Conservation (phyloP, 2,888 invertebrate genomes). For the Xylocampa areola region DNA sequence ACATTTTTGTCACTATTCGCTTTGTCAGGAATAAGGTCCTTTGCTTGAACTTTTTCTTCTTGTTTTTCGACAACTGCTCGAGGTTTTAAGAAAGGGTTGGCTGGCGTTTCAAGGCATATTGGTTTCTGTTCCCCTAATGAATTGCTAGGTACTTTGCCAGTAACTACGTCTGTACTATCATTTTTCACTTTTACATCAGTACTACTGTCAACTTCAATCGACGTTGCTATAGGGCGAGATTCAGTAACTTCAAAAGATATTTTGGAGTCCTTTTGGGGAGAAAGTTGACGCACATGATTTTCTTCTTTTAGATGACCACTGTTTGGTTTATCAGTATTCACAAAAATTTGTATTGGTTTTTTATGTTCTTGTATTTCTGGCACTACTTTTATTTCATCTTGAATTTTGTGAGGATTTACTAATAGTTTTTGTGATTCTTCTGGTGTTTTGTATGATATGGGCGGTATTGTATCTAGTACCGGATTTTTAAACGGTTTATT, state of each 20-base stretch:
- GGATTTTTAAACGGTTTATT: conserved; percentile 17
- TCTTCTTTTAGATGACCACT: conserved; percentile 5
- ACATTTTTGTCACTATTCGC: conserved; percentile 14
- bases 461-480: not conserved
- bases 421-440: conserved; percentile 11
- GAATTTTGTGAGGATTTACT: conserved; percentile 10
- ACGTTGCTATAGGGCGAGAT: conserved; percentile 16
- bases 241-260: conserved; percentile 15
- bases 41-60: conserved; percentile 17
- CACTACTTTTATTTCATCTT: not conserved
- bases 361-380: conserved; percentile 7
- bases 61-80: not conserved
- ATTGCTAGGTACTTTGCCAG: conserved; percentile 1
- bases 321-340: conserved; percentile 17
- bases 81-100: conserved; percentile 7
- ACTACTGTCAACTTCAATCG: conserved; percentile 24
- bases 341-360: conserved; percentile 1
- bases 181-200: conserved; percentile 19
- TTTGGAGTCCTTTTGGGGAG: conserved; percentile 19
- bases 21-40: conserved; percentile 16
- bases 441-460: no score
- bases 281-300: conserved; percentile 9
- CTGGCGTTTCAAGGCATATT: not conserved
- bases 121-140: conserved; percentile 21
- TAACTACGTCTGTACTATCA: conserved; percentile 11